Conservation (phyloP, 2,113 vertebrate genomes). For the Dendrocopos noguchii region DNA sequence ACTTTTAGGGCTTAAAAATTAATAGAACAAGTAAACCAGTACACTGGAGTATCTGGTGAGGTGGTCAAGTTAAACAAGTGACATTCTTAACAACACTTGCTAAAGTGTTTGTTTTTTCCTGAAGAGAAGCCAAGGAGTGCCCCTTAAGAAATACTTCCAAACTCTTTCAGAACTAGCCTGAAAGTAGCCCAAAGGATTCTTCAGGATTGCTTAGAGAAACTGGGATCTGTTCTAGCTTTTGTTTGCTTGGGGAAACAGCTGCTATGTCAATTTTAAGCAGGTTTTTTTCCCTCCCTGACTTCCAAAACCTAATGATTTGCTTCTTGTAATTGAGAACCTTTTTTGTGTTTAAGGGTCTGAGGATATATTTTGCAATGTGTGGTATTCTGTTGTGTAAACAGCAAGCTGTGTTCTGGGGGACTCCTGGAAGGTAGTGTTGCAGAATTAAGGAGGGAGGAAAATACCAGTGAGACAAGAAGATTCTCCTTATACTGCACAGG, state of each 20-base stretch:
- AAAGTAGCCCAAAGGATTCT: neutral
- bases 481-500: accelerated
- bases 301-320: neutral
- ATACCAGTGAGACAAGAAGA: neutral
- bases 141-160: neutral
- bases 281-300: neutral
- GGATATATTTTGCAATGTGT: neutral
- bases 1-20: neutral
- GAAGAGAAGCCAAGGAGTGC: neutral
- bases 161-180: neutral
- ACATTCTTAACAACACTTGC: neutral
- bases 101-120: neutral
- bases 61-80: neutral
- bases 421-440: neutral
- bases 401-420: neutral
- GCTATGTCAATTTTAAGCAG: neutral
- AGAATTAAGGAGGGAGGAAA: neutral
- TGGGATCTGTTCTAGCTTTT: neutral
- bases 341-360: neutral
- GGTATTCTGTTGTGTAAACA: neutral
- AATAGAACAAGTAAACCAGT: neutral
- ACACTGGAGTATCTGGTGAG: neutral
- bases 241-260: slow-evolving; percentile 15
- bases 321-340: neutral
- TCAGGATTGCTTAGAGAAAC: neutral